Evolutionary conservation across 2,888 invertebrate species (phyloP).

Genomic region (Noctuana brunneofusca): DNA sequence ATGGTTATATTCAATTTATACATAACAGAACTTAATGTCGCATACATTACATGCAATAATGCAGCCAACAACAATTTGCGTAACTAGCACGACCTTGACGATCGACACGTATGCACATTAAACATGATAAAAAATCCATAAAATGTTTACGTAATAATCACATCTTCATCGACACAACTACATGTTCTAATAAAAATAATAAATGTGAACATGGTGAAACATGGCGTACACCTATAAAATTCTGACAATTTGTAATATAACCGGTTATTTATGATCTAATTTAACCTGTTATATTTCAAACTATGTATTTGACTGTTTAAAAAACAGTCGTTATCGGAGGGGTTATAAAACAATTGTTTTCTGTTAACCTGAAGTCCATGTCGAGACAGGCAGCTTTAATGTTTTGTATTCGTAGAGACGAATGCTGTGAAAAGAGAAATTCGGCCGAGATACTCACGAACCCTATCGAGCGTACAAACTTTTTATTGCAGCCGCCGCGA

Average conservation of each 20-base stretch:
- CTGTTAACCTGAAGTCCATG: background rate
- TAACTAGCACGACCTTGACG: background rate
- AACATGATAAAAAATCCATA: background rate
- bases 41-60: background rate
- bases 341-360: background rate
- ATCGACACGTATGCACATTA: background rate
- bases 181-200: background rate
- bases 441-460: background rate
- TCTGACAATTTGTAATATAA: no score
- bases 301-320: no score
- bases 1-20: background rate
- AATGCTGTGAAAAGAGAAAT: constrained; percentile 10
- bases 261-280: no score
- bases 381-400: background rate
- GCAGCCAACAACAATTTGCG: background rate
- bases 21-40: background rate
- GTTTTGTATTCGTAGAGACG: background rate
- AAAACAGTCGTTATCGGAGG: no score
- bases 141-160: background rate
- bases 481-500: constrained; percentile 6
- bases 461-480: constrained; percentile 8
- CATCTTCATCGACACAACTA: background rate
- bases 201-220: background rate
- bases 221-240: no score
- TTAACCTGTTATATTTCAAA: no score